Evolutionary conservation across 2,888 invertebrate species (phyloP).

Genomic region (Rugalucina vietnamica): DNA sequence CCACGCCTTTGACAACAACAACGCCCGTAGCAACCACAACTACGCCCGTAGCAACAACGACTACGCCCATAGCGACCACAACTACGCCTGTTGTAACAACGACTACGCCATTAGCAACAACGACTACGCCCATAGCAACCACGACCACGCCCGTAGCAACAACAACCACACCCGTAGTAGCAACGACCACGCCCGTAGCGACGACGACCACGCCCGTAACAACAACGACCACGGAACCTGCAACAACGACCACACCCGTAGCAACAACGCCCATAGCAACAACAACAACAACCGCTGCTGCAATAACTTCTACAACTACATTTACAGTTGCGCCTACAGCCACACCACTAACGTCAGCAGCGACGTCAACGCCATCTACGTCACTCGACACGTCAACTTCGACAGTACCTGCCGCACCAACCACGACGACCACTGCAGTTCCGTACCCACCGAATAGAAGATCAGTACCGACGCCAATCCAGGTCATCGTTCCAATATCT

Average conservation of each 20-base stretch:
- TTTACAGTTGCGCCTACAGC: background rate
- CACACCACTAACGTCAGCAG: background rate
- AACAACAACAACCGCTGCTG: background rate
- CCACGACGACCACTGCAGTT: background rate
- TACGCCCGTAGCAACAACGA: background rate
- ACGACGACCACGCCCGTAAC: background rate
- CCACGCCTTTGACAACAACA: background rate
- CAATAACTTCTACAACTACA: background rate
- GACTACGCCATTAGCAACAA: background rate
- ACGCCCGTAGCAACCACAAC: background rate
- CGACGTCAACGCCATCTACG: background rate
- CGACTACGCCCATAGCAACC: background rate
- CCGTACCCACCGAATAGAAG: background rate
- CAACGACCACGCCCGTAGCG: background rate
- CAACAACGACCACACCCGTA: background rate
- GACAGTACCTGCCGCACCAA: background rate
- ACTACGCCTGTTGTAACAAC: background rate
- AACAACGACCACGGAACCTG: background rate
- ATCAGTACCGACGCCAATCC: background rate
- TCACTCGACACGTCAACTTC: background rate
- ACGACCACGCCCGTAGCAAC: background rate
- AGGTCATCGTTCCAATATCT: background rate
- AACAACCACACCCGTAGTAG: background rate
- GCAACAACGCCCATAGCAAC: background rate
- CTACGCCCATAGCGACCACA: background rate